Base-by-base conservation (phyloP, 2,888 invertebrate species). In the Hedya salicella region DNA sequence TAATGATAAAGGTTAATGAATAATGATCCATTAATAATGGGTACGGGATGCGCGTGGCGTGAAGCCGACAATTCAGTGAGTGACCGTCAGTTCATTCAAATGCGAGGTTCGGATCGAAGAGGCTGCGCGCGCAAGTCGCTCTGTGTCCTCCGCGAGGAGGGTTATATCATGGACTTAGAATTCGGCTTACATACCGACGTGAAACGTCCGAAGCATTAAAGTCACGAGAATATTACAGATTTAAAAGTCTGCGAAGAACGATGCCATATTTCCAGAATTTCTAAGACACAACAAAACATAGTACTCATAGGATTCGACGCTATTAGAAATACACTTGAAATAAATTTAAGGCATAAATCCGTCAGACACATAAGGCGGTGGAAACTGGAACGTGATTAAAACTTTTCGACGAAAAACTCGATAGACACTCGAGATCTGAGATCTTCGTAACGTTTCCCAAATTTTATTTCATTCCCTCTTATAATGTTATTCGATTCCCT, bases 21-120 rank as follows among this genome's bases (percentile, higher is more conserved):
- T 52, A 11, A 59, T 46, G 39, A 14, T 52, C 32, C 59, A 60
- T 59, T 25, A 65, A 59, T 59, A 46, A 59, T 36, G 2, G 11
- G 13, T 9, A 36, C 21, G n/a, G 16, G 36, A 59, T 46, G 66
- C 76, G 79, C 77, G 80, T 17, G 50, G 32, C 79, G 78, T 78
- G 80, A 76, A 77, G 73, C 70, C 75, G 75, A 73, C 73, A 75
- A 73, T 71, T 78, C 75, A 74, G 74, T 78, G 78, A 81, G 82
- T 84, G 83, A 80, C 83, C 81, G 79, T 79, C 78, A 79, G 82
- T 88, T 89, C 89, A 89, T 90, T 89, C 85, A 90, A 80, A 83
- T 78, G 76, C 73, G 73, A 77, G 78, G 73, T 72, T 74, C 77
- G 87, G 90, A 91, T 90, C 91, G 91, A 88, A 85, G 85, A 72